A percentile compares a stretch with the other conserved stretches of the same genome.
Conservation (phyloP, 1,140 invertebrate species). For the Ctenoplectra terminalis region DNA sequence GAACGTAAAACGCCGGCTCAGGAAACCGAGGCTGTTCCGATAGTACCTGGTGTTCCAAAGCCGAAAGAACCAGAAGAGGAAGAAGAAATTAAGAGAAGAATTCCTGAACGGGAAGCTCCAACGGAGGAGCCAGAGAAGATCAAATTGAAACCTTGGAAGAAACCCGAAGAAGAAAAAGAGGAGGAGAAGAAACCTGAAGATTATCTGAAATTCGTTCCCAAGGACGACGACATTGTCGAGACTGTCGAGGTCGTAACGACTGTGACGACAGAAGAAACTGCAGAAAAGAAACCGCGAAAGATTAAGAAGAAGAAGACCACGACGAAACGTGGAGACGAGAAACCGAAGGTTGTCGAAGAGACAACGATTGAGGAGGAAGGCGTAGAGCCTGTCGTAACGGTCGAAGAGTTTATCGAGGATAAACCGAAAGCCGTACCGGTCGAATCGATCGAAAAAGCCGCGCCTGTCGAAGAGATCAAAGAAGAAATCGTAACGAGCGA, state of each 20-base stretch:
- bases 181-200: conserved; percentile 73
- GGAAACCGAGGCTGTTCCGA: conserved; percentile 80
- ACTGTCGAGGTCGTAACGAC: conserved; percentile 12
- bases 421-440: not conserved
- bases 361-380: conserved; percentile 52
- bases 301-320: conserved; percentile 42
- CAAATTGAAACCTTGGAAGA: conserved; percentile 83
- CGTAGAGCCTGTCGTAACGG: conserved; percentile 9
- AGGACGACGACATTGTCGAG: conserved; percentile 45
- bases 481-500: conserved; percentile 40
- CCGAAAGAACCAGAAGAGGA: conserved; percentile 81
- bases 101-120: conserved; percentile 80
- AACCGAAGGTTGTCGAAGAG: conserved; percentile 34
- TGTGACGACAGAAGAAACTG: conserved; percentile 54
- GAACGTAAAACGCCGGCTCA: conserved; percentile 83
- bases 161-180: conserved; percentile 76
- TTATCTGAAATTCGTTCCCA: conserved; percentile 63
- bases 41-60: conserved; percentile 84
- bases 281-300: conserved; percentile 45
- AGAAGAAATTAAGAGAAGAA: conserved; percentile 84
- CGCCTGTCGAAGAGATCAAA: conserved; percentile 31
- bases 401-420: conserved; percentile 66
- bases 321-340: conserved; percentile 52
- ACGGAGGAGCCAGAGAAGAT: conserved; percentile 82
- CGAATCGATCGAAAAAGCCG: conserved; percentile 6